A percentile compares a stretch with the other conserved stretches of the same genome.
Conservation (phyloP, 2,888 invertebrate species). For the Hemithea aestivaria region DNA sequence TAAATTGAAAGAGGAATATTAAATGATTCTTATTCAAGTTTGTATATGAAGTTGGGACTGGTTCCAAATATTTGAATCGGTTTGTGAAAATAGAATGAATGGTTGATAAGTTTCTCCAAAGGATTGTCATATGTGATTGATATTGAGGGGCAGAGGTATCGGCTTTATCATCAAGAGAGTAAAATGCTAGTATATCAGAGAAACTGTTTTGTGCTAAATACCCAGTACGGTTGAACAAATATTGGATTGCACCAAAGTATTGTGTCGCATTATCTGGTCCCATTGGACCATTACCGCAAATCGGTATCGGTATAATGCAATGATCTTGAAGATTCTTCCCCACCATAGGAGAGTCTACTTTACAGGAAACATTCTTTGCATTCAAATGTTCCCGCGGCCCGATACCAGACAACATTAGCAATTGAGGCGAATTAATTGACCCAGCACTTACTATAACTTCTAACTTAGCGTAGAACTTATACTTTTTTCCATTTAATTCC, state of each 20-base stretch:
- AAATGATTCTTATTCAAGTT: slow-evolving; percentile 40
- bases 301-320: slow-evolving; percentile 49
- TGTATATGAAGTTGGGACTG: slow-evolving; percentile 34
- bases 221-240: slow-evolving; percentile 72
- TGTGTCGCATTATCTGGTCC: slow-evolving; percentile 31
- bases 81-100: background rate
- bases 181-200: slow-evolving; percentile 71
- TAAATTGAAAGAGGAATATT: slow-evolving; percentile 48
- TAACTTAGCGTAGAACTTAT: slow-evolving; percentile 38
- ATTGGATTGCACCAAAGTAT: slow-evolving; percentile 58
- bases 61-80: slow-evolving; percentile 43
- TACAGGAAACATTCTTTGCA: slow-evolving; percentile 48
- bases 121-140: slow-evolving; percentile 40
- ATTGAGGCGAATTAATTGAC: too few species aligned
- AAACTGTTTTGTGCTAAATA: slow-evolving; percentile 63
- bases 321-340: too few species aligned
- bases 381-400: slow-evolving; percentile 49
- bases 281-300: slow-evolving; percentile 46
- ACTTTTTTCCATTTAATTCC: slow-evolving; percentile 32
- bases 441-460: too few species aligned
- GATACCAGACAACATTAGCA: too few species aligned
- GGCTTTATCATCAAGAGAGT: slow-evolving; percentile 36
- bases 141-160: slow-evolving; percentile 48
- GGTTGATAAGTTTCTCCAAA: slow-evolving; percentile 43
- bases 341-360: slow-evolving; percentile 57